These are phyloP conservation scores for Pogonomyrmex californicus DNA, from an alignment of 1,140 invertebrate genomes.

Conservation along the genomic window DNA sequence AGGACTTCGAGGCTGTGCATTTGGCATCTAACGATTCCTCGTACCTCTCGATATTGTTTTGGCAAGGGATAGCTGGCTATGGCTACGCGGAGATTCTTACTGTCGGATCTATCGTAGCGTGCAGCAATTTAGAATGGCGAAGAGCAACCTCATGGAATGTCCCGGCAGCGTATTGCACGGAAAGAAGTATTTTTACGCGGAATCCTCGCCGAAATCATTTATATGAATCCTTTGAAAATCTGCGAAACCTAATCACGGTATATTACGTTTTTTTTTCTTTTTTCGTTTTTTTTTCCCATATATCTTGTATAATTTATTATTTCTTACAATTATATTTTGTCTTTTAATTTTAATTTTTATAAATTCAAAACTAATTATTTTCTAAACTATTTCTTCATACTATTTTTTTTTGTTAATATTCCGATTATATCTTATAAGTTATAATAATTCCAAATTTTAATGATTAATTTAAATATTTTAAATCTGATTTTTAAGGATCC, in stretches of 20 bases:
- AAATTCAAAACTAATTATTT: neutral
- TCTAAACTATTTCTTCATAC: neutral
- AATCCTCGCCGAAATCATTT: constrained; percentile 84
- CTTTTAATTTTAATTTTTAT: constrained; percentile 32
- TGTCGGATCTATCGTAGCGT: constrained; percentile 87
- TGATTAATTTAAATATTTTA: neutral
- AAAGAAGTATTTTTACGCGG: constrained; percentile 83
- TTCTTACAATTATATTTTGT: neutral
- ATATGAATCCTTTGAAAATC: constrained; percentile 73
- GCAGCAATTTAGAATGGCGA: constrained; percentile 89
- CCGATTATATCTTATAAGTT: constrained; percentile 4
- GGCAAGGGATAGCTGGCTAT: constrained; percentile 88
- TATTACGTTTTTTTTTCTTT: neutral
- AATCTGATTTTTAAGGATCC: constrained; percentile 76
- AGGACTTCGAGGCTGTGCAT: constrained; percentile 83
- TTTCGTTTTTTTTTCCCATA: neutral
- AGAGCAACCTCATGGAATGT: constrained; percentile 79
- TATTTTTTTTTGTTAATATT: neutral
- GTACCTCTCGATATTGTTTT: constrained; percentile 89
- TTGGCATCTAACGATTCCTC: constrained; percentile 79
- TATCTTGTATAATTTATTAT: constrained; percentile 1
- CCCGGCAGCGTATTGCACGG: constrained; percentile 84
- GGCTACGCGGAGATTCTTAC: constrained; percentile 88
- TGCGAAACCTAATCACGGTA: constrained; percentile 71
- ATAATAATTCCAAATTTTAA: constrained; percentile 12